phyloP scores from a whole-genome alignment of 2,888 invertebrate species.

The Sphaeridia pumilis region DNA sequence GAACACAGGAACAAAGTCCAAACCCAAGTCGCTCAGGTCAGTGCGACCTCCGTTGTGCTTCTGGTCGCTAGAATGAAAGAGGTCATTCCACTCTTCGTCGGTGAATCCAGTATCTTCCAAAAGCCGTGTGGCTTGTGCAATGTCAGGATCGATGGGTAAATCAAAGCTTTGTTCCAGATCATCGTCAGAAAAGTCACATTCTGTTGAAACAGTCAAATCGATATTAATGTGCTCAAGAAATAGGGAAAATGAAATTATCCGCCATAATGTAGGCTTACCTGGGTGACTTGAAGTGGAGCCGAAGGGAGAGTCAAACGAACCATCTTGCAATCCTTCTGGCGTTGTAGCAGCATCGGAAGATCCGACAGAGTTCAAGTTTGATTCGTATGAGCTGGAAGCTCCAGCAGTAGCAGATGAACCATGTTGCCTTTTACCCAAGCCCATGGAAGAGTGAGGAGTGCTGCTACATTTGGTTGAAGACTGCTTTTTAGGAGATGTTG shows the following conservation, averaged over 20 bases:
- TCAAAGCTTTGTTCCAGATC: slow-evolving; percentile 47
- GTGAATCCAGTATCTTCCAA: slow-evolving; percentile 57
- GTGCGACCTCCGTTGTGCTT: slow-evolving; percentile 23
- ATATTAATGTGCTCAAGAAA: too few species aligned
- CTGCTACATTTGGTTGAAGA: too few species aligned
- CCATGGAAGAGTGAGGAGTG: too few species aligned
- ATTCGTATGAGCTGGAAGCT: slow-evolving; percentile 19
- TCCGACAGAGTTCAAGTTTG: slow-evolving; percentile 28
- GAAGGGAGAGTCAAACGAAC: slow-evolving; percentile 35
- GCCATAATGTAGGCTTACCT: slow-evolving; percentile 26
- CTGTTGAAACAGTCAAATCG: slow-evolving; percentile 18
- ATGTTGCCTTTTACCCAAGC: too few species aligned
- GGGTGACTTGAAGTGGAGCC: slow-evolving; percentile 33
- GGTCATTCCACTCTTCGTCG: slow-evolving; percentile 69
- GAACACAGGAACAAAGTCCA: slow-evolving; percentile 26
- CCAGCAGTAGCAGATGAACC: too few species aligned
- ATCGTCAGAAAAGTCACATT: slow-evolving; percentile 44
- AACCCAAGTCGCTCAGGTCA: slow-evolving; percentile 34
- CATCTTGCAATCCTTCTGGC: slow-evolving; percentile 30
- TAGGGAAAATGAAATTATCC: too few species aligned
- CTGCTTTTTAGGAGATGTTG: too few species aligned
- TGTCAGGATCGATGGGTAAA: slow-evolving; percentile 49
- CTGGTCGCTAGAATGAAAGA: slow-evolving; percentile 49
- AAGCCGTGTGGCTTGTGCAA: slow-evolving; percentile 54
- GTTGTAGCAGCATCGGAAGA: slow-evolving; percentile 27